phyloP scores from a whole-genome alignment of 2,888 invertebrate genomes.

The Trichogramma evanescens region DNA sequence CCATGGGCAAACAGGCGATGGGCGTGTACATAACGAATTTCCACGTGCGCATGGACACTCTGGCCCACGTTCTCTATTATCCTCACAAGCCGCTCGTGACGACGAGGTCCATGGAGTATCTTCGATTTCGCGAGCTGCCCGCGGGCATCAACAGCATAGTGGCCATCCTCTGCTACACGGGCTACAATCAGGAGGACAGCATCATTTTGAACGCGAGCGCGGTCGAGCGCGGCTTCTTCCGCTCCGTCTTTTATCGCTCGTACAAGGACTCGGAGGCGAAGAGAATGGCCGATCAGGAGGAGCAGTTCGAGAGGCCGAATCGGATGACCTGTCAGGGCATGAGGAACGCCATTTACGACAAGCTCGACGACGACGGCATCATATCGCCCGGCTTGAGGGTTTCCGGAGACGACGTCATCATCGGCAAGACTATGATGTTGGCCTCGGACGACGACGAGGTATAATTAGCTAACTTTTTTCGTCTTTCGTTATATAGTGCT shows the following conservation, averaged over 20 bases:
- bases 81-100: constrained; percentile 99
- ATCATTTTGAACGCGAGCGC: constrained; percentile 98
- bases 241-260: constrained; percentile 92
- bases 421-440: constrained; percentile 94
- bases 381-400: constrained; percentile 98
- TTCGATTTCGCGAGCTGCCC: constrained; percentile 85
- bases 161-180: constrained; percentile 97
- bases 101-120: constrained; percentile 97
- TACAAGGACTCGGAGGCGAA: constrained; percentile 95
- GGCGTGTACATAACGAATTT: constrained; percentile 99
- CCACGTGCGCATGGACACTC: constrained; percentile 98
- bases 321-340: constrained; percentile 91
- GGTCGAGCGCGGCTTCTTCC: constrained; percentile 95
- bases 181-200: constrained; percentile 99
- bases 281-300: constrained; percentile 85
- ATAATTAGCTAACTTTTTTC: constrained; percentile 8
- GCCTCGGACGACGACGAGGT: constrained; percentile 97
- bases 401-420: constrained; percentile 98
- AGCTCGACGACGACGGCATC: constrained; percentile 97
- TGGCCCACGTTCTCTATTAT: constrained; percentile 97
- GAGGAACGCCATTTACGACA: constrained; percentile 97
- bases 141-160: constrained; percentile 98
- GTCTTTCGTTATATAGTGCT: no score
- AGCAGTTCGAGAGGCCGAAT: constrained; percentile 96
- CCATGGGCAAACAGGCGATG: constrained; percentile 99